phyloP scores from a whole-genome alignment of 2,888 invertebrate genomes.

The Selenia dentaria region DNA sequence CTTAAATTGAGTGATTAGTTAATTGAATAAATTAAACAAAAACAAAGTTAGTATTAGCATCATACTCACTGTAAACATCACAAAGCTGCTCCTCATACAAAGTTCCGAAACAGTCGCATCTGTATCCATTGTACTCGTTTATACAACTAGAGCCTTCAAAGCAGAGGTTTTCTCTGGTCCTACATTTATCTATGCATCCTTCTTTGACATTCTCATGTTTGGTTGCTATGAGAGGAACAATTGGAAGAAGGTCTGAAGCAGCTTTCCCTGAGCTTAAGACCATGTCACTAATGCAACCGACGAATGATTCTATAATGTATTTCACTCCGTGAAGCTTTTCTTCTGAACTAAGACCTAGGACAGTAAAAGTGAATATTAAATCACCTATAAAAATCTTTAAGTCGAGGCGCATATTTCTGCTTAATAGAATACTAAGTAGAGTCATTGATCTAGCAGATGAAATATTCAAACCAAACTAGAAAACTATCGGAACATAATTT shows the following conservation, averaged over 20 bases:
- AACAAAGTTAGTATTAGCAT: too few relatives aligned
- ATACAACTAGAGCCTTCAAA: conserved; percentile 95
- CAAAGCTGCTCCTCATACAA: conserved; percentile 96
- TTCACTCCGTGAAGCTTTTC: conserved; percentile 95
- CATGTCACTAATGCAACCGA: conserved; percentile 95
- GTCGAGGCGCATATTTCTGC: too few relatives aligned
- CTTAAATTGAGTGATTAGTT: too few relatives aligned
- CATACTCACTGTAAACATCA: conserved; percentile 93
- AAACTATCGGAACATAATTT: too few relatives aligned
- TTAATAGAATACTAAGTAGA: too few relatives aligned
- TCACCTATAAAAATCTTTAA: too few relatives aligned
- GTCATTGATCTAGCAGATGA: too few relatives aligned
- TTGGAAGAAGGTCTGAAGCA: conserved; percentile 91
- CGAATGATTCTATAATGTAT: conserved; percentile 96
- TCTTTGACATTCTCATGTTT: conserved; percentile 96
- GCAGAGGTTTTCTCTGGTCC: conserved; percentile 92
- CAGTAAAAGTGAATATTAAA: not conserved
- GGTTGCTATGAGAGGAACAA: conserved; percentile 93
- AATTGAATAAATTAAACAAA: too few relatives aligned
- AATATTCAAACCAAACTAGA: too few relatives aligned
- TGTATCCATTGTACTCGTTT: conserved; percentile 94
- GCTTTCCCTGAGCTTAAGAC: conserved; percentile 94
- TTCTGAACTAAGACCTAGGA: conserved; percentile 91
- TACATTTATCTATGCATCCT: conserved; percentile 94
- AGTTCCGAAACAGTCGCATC: conserved; percentile 97